phyloP scores from a whole-genome alignment of 2,797 vertebrate genomes.

The Brachyalestes nurse region DNA sequence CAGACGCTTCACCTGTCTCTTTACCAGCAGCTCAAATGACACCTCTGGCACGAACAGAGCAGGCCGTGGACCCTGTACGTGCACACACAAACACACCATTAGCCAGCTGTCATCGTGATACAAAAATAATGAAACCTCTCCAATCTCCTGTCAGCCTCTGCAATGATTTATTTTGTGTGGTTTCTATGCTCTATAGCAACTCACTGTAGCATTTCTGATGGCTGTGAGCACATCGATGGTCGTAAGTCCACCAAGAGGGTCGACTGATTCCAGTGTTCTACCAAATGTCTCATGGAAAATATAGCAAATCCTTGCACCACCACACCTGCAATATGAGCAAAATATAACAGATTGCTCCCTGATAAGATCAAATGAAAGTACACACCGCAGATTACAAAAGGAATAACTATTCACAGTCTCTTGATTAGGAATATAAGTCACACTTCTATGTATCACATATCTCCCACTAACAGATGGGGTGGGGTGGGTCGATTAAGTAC shows the following conservation, averaged over 20 bases:
- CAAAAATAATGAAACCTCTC: neutral
- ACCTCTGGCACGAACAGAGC: conserved; percentile 97
- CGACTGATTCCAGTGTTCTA: conserved; percentile 96
- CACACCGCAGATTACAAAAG: neutral
- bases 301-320: conserved; percentile 97
- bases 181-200: conserved; percentile 36
- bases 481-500: no score
- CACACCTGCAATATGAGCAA: conserved; percentile 83
- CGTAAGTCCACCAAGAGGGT: conserved; percentile 95
- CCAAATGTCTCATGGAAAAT: conserved; percentile 99
- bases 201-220: conserved; percentile 97
- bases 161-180: neutral
- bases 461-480: neutral
- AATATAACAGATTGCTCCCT: neutral
- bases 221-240: conserved; percentile 98
- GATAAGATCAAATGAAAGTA: neutral
- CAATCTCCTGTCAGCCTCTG: neutral
- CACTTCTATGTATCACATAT: neutral
- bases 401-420: neutral
- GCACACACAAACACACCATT: conserved; percentile 12
- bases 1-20: conserved; percentile 96
- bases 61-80: conserved; percentile 89
- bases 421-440: neutral
- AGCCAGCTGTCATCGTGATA: conserved; percentile 1
- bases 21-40: conserved; percentile 96